Evolutionary conservation across 2,797 vertebrate genomes (phyloP), one percentile per base, ranked within the genome.

Genomic region (Naso thynnoides): DNA sequence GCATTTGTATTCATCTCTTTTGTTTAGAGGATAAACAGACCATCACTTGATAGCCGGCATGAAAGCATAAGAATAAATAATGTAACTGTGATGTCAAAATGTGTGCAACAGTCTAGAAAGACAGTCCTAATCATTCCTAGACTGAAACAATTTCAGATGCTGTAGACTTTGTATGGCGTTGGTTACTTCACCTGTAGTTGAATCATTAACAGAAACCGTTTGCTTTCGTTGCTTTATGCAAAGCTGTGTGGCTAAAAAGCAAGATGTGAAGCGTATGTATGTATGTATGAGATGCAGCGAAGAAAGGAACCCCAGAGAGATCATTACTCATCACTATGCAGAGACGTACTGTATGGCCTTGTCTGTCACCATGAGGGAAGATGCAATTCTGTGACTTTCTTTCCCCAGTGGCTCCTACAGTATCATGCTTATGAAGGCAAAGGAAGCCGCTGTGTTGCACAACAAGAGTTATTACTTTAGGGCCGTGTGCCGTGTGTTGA

Each of bases 341-440:
- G 36, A 80, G 74, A 76, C 72, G 49, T 48, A 64, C 45, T 68
- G 52, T 65, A 58, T 39, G 38, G 69, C 82, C 82, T 87, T 83
- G 73, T 89, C 87, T 89, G 82, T 90, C 88, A 86, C 67, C 84
- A 56, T 33, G 42, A 66, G 73, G 66, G 54, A 83, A 63, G 76
- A 72, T 78, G 42, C 44, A 66, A 45, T 52, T 83, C 53, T 63
- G 60, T 82, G 73, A 64, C 80, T 72, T 67, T 72, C 54, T 19
- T 27, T 79, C 68, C 82, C 77, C 47, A 14, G 18, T 41, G 78
- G 75, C 71, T 77, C 62, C 48, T 70, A 65, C 70, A 67, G 72
- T 74, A 83, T 72, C 70, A 55, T 2, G 58, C 86, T 72, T 31
- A 63, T 62, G 52, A 72, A 53, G 86, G 70, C 78, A 81, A 55